Evolutionary conservation across 2,888 invertebrate genomes (phyloP).

Genomic region (Cosmorhoe ocellata): DNA sequence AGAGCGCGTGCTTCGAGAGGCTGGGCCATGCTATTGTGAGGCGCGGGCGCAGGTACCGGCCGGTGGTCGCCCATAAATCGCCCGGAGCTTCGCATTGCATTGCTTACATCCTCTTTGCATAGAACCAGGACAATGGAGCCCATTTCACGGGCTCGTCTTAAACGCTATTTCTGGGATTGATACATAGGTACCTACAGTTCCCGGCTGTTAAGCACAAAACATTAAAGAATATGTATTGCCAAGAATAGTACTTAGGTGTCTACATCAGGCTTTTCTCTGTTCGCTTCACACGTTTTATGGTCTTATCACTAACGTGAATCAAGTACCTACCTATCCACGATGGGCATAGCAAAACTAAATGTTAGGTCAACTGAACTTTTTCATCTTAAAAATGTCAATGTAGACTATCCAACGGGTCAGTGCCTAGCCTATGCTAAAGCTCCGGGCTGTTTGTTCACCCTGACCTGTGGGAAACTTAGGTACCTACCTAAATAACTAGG

Average conservation of each 20-base stretch:
- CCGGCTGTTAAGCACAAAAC: conserved; percentile 1
- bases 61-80: conserved; percentile 53
- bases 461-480: conserved; percentile 43
- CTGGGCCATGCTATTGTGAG: conserved; percentile 44
- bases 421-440: conserved; percentile 22
- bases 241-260: too few species aligned
- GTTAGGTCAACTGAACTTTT: not conserved
- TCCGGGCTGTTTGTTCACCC: conserved; percentile 48
- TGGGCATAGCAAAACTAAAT: too few species aligned
- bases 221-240: not conserved
- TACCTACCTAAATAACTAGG: conserved; percentile 24
- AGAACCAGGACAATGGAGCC: conserved; percentile 47
- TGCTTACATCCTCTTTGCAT: conserved; percentile 40
- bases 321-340: too few species aligned
- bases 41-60: conserved; percentile 58
- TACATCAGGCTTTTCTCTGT: not conserved
- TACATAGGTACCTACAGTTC: conserved; percentile 1
- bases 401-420: too few species aligned
- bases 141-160: conserved; percentile 55
- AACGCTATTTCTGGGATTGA: conserved; percentile 34
- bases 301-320: too few species aligned
- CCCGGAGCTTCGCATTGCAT: conserved; percentile 36
- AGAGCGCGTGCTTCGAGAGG: conserved; percentile 52
- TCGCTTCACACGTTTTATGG: not conserved
- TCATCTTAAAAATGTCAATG: not conserved